Conservation (phyloP, 1,140 invertebrate genomes). For the Anastrepha obliqua region DNA sequence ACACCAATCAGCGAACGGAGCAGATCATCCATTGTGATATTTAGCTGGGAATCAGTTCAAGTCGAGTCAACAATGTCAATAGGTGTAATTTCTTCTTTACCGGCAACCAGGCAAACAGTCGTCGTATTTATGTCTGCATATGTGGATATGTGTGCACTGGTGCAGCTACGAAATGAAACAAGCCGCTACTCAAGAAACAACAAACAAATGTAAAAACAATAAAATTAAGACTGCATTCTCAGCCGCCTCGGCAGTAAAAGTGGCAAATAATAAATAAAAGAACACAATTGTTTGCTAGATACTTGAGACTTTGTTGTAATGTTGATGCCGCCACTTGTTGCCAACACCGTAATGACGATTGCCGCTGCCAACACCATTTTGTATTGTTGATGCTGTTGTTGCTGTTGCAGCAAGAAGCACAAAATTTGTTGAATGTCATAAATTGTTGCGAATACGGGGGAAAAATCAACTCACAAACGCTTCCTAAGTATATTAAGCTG, state of each 20-base stretch:
- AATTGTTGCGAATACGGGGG: background rate
- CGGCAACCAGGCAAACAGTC: background rate
- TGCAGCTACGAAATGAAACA: conserved; percentile 7
- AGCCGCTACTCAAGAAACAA: background rate
- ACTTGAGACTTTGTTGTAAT: background rate
- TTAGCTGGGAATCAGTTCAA: conserved; percentile 46
- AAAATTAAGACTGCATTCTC: background rate
- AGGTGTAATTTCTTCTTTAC: conserved; percentile 26
- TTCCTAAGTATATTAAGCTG: background rate
- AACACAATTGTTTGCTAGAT: conserved; percentile 28
- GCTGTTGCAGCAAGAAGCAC: background rate
- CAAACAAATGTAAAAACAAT: background rate
- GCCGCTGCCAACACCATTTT: background rate
- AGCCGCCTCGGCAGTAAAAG: conserved; percentile 24
- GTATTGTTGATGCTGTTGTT: background rate
- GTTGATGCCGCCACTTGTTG: background rate
- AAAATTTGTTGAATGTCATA: conserved; percentile 47
- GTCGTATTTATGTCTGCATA: background rate
- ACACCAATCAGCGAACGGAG: background rate
- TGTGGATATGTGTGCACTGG: background rate
- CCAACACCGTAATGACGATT: background rate
- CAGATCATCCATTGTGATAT: conserved; percentile 18
- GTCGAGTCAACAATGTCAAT: background rate
- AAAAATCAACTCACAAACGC: background rate
- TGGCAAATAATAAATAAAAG: conserved; percentile 44